Conservation (phyloP, 2,113 vertebrate species). For the Rhizomys pruinosus region DNA sequence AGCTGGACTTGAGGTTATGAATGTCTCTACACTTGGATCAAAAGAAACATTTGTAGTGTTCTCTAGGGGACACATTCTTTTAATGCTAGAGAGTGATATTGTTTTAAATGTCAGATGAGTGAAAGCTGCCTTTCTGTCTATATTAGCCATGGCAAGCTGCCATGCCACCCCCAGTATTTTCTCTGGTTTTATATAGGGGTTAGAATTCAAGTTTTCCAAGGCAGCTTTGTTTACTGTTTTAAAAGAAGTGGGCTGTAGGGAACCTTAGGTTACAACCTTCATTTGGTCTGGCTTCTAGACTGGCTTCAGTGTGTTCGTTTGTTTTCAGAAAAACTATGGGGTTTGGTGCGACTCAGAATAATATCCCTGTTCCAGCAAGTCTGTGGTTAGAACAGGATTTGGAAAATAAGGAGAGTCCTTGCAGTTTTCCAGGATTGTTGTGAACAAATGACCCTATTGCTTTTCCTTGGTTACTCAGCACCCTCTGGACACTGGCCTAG, state of each 20-base stretch:
- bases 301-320: neutral
- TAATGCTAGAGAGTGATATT: neutral
- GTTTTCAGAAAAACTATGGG: constrained; percentile 24
- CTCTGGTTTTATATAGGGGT: neutral
- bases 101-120: neutral
- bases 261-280: neutral
- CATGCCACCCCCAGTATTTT: neutral
- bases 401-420: constrained; percentile 56
- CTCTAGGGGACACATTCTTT: neutral
- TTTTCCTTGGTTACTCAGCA: constrained; percentile 64
- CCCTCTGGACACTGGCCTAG: constrained; percentile 71
- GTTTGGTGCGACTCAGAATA: constrained; percentile 12
- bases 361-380: neutral
- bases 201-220: constrained; percentile 41
- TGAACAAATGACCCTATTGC: constrained; percentile 58
- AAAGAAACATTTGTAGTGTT: neutral
- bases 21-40: neutral
- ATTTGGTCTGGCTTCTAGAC: constrained; percentile 34
- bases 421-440: constrained; percentile 64
- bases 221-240: neutral
- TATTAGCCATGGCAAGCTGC: neutral
- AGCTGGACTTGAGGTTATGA: neutral
- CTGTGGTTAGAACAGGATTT: constrained; percentile 2
- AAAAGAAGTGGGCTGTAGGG: neutral
- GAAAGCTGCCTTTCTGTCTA: neutral